phyloP scores from a whole-genome alignment of 2,888 invertebrate genomes.

The Clunio marinus region DNA sequence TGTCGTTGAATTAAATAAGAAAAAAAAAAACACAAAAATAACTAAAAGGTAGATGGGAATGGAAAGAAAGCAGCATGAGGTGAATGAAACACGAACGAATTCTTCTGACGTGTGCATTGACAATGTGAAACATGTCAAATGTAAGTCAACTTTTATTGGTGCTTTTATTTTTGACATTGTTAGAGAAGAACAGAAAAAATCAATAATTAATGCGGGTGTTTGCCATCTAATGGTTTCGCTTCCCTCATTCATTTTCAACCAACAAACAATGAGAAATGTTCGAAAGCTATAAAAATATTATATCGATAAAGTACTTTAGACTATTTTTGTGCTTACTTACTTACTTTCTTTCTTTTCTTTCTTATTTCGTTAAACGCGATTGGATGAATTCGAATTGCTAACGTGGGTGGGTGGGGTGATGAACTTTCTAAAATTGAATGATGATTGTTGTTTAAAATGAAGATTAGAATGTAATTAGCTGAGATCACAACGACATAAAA shows the following conservation, averaged over 20 bases:
- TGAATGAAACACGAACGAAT: neutral
- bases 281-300: conserved; percentile 9
- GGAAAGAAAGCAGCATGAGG: neutral
- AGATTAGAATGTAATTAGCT: too few relatives aligned
- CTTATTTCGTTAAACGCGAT: neutral
- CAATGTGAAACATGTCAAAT: conserved; percentile 12
- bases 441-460: too few relatives aligned
- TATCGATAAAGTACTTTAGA: conserved; percentile 19
- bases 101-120: neutral
- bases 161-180: neutral
- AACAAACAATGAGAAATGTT: neutral
- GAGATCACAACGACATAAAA: too few relatives aligned
- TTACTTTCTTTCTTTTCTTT: too few relatives aligned
- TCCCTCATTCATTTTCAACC: neutral
- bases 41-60: neutral
- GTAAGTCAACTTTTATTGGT: conserved; percentile 1
- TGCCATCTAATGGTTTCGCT: conserved; percentile 16
- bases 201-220: conserved; percentile 6
- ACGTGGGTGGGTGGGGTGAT: neutral
- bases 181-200: neutral
- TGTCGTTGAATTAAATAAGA: too few relatives aligned
- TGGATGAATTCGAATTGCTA: neutral
- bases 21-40: too few relatives aligned
- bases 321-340: too few relatives aligned
- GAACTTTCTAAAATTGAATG: too few relatives aligned